Percentiles rank a stretch among this genome's conserved stretches.
These are phyloP conservation scores for Cebus imitator DNA, from an alignment of 2,113 vertebrate species.

Conservation along the genomic window DNA sequence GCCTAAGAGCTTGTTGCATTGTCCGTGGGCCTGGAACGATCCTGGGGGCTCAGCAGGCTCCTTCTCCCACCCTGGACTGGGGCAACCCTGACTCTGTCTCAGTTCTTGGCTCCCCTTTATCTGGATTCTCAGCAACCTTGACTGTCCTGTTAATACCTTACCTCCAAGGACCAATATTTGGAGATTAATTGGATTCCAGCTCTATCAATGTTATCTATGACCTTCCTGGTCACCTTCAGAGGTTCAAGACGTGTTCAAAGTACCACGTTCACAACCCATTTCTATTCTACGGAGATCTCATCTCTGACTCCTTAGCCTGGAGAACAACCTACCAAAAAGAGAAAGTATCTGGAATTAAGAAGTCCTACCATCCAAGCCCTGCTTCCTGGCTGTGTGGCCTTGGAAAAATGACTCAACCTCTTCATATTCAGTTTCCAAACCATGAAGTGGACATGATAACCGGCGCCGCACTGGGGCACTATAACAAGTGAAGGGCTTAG, in stretches of 20 bases:
- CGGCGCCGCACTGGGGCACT: neutral
- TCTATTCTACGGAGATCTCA: neutral
- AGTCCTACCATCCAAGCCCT: neutral
- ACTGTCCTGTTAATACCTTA: neutral
- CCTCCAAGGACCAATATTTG: neutral
- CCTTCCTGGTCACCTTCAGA: slow-evolving; percentile 13
- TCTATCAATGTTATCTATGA: neutral
- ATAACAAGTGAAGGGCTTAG: neutral
- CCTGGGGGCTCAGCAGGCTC: neutral
- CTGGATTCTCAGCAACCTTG: neutral
- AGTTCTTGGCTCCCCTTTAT: neutral
- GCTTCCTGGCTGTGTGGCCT: neutral
- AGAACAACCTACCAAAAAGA: neutral
- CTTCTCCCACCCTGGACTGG: neutral
- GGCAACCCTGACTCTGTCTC: neutral
- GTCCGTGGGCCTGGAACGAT: neutral
- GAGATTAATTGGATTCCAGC: neutral
- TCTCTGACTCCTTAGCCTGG: neutral
- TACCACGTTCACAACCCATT: neutral
- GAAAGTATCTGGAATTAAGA: neutral
- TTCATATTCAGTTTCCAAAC: neutral
- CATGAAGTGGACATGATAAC: neutral
- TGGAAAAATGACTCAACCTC: neutral
- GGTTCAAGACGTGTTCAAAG: neutral
- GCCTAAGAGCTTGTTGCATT: neutral